phyloP scores from a whole-genome alignment of 1,140 invertebrate genomes.

The Tribolium castaneum region DNA sequence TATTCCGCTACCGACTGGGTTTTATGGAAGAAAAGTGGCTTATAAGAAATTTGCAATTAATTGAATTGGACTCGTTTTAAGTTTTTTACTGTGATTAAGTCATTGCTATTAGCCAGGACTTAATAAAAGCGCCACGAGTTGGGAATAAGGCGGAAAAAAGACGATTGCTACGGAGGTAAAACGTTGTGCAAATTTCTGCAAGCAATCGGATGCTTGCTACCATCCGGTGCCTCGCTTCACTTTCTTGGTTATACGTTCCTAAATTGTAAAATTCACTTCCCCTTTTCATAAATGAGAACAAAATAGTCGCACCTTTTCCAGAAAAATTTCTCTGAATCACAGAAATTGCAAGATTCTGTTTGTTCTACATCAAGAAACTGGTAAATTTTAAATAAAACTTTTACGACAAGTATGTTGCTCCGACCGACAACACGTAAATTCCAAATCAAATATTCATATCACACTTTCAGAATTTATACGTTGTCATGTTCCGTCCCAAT shows the following conservation, averaged over 20 bases:
- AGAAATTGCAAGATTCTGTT: conserved; percentile 8
- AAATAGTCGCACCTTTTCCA: conserved; percentile 24
- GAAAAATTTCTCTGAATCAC: conserved; percentile 24
- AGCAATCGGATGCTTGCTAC: conserved; percentile 16
- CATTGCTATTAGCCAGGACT: background rate
- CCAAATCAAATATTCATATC: conserved; percentile 29
- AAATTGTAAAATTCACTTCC: conserved; percentile 24
- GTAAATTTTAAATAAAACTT: conserved; percentile 19
- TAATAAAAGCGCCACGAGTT: background rate
- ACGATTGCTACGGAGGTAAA: conserved; percentile 15
- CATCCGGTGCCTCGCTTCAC: conserved; percentile 34
- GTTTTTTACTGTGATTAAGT: background rate
- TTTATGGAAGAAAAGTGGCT: background rate
- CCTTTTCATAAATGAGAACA: conserved; percentile 37
- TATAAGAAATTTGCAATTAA: conserved; percentile 18
- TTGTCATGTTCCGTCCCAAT: background rate
- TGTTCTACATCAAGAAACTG: background rate
- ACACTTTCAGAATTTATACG: conserved; percentile 16
- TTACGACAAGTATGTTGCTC: background rate
- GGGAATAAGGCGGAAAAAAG: conserved; percentile 6
- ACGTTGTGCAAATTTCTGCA: conserved; percentile 33
- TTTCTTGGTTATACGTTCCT: conserved; percentile 26
- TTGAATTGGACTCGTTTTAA: background rate
- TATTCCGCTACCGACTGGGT: background rate
- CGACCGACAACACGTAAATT: conserved; percentile 3